Percentiles rank a stretch among this genome's conserved stretches.
These are phyloP conservation scores for Muscicapa striata DNA, from an alignment of 2,797 vertebrate species.

Conservation along the genomic window DNA sequence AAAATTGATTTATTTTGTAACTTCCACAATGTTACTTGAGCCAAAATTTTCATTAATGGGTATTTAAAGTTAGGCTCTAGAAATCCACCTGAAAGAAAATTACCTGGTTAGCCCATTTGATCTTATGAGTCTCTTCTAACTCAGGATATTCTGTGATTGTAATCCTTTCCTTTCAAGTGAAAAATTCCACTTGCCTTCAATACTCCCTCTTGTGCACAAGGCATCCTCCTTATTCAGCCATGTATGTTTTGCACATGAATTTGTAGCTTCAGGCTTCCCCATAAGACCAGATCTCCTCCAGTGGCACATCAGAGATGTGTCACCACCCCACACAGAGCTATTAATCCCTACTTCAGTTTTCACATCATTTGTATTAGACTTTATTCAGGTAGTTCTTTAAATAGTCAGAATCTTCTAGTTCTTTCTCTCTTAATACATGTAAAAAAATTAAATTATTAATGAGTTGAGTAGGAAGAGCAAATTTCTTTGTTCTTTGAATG, in stretches of 20 bases:
- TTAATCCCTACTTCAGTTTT: background rate
- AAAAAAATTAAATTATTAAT: background rate
- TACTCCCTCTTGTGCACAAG: background rate
- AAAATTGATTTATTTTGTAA: background rate
- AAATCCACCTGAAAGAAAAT: background rate
- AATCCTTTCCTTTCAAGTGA: background rate
- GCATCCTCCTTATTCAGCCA: background rate
- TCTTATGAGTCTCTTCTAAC: background rate
- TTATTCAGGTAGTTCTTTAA: background rate
- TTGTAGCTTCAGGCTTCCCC: background rate
- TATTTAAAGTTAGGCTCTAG: background rate
- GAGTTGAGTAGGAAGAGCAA: background rate
- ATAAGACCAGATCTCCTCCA: background rate
- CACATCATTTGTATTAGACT: background rate
- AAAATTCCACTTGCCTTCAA: background rate
- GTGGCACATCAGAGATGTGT: background rate
- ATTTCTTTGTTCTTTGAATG: background rate
- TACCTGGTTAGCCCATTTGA: background rate
- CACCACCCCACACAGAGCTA: background rate
- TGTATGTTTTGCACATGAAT: accelerated
- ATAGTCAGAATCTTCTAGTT: background rate
- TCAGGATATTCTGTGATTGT: background rate
- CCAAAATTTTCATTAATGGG: background rate
- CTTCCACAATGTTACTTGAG: accelerated
- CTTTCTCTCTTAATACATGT: background rate